Conservation (phyloP, 2,888 invertebrate genomes). For the Parnassius apollo region DNA sequence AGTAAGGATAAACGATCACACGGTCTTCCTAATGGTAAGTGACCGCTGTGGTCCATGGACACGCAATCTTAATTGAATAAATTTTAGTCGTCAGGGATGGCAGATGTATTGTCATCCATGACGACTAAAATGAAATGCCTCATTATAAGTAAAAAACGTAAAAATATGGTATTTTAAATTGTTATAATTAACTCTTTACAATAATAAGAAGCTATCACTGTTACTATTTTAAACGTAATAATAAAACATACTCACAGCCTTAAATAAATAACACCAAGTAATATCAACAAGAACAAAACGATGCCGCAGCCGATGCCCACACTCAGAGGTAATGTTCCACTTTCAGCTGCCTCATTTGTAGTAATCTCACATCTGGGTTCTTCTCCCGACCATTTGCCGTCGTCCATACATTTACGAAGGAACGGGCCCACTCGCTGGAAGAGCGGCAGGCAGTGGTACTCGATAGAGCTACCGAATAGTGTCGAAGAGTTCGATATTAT, state of each 20-base stretch:
- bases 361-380: slow-evolving; percentile 90
- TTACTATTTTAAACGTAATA: neutral
- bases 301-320: slow-evolving; percentile 93
- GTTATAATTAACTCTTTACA: neutral
- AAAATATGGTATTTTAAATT: too few relatives aligned
- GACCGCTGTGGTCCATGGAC: too few relatives aligned
- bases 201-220: neutral
- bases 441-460: slow-evolving; percentile 94
- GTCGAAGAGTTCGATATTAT: slow-evolving; percentile 93
- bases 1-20: too few relatives aligned
- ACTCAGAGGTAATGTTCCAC: slow-evolving; percentile 87
- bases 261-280: slow-evolving; percentile 90
- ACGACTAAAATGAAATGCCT: too few relatives aligned
- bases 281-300: slow-evolving; percentile 88
- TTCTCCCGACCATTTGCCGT: slow-evolving; percentile 92
- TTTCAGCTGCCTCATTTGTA: slow-evolving; percentile 86
- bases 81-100: too few relatives aligned
- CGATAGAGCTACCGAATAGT: slow-evolving; percentile 90
- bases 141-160: too few relatives aligned
- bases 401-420: slow-evolving; percentile 90
- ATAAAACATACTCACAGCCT: slow-evolving; percentile 85
- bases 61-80: too few relatives aligned
- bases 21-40: too few relatives aligned
- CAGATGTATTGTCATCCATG: too few relatives aligned
- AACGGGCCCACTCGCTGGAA: slow-evolving; percentile 91